phyloP scores from a whole-genome alignment of 2,797 vertebrate genomes.

The Enteromius thamalakanensis region DNA sequence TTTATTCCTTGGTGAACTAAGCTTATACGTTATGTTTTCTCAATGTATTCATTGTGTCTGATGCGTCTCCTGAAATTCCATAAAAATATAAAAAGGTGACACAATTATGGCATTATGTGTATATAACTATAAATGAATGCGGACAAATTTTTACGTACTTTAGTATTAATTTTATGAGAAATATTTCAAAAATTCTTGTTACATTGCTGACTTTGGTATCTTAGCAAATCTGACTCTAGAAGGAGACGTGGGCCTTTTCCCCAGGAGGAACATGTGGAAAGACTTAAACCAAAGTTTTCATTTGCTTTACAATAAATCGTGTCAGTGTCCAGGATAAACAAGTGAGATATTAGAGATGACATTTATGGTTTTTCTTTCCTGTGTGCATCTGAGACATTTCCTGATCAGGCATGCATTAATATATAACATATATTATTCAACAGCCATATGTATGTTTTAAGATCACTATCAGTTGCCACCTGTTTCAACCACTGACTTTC shows the following conservation, averaged over 20 bases:
- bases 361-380: slow-evolving; percentile 19
- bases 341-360: not conserved
- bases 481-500: not conserved
- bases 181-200: not conserved
- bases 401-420: not conserved
- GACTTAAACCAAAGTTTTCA: slow-evolving; percentile 20
- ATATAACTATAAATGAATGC: not conserved
- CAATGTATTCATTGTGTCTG: not conserved
- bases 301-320: slow-evolving; percentile 30
- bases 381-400: slow-evolving; percentile 4
- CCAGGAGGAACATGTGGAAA: slow-evolving; percentile 19
- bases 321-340: not conserved
- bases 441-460: not conserved
- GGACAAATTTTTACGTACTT: not conserved
- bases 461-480: not conserved
- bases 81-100: not conserved
- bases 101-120: not conserved
- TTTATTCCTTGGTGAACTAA: not conserved
- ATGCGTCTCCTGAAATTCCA: not conserved
- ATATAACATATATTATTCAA: slow-evolving; percentile 7
- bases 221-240: not conserved
- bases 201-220: not conserved
- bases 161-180: not conserved
- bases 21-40: not conserved
- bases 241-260: not conserved